Evolutionary conservation across 2,113 vertebrate genomes (phyloP), one percentile per base, ranked within the genome.

Genomic region (Scomber colias): DNA sequence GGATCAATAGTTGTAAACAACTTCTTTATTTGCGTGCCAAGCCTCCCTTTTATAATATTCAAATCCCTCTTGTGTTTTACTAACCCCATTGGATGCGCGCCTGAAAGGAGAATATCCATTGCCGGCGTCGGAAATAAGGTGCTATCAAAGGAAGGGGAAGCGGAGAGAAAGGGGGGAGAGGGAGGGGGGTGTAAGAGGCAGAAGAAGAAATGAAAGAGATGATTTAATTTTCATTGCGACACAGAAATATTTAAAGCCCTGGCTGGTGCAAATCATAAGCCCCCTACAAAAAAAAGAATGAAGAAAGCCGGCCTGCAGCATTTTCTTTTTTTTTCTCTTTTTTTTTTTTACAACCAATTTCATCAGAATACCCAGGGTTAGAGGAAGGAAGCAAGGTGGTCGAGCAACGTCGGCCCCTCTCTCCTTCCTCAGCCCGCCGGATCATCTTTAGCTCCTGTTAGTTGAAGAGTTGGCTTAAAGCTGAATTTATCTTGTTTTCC

Each of bases 181-280:
- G 27, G 53, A 54, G 40, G 21, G 21, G 44, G 35, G 35, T 40
- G 35, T 40, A 17, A 44, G 50, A 16, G 53, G 1, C 44, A 31
- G 19, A 56, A 67, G 2, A 24, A 6, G 60, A 53, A 71, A 76
- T 49, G 44, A 83, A 90, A 85, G 63, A 63, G 65, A 87, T 87
- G 53, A 90, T 90, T 91, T 82, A 64, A 92, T 89, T 91, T 88
- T 88, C 70, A 75, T 77, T 71, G 75, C 63, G n/a, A 75, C 77
- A 75, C 45, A 80, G 51, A 82, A 83, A 85, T 79, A 83, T 85
- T 90, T 81, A 90, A 92, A 88, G 72, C 83, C 77, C 21, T 11
- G 4, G 72, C 74, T 70, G 54, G 75, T 78, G 69, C 65, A 81
- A 76, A 82, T 79, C 44, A 71, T 67, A 81, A 79, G 74, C 63